Conservation (phyloP, 2,888 invertebrate species). For the Mycalesis mineus region DNA sequence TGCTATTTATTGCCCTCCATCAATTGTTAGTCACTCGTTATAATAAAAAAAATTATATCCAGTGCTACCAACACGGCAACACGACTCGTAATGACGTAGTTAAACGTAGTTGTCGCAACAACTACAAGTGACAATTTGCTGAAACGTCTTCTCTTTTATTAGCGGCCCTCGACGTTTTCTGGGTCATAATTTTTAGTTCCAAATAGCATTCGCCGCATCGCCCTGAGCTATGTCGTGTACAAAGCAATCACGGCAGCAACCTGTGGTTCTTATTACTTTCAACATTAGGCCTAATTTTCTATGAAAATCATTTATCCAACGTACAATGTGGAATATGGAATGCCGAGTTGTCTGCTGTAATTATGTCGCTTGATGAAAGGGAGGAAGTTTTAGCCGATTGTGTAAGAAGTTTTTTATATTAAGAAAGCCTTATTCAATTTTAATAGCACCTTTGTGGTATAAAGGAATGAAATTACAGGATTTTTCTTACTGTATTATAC, state of each 20-base stretch:
- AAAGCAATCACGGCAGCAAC: conserved; percentile 28
- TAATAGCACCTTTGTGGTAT: conserved; percentile 8
- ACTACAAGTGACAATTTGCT: conserved; percentile 35
- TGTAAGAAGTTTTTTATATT: conserved; percentile 20
- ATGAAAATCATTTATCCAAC: background rate
- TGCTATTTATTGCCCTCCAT: too few relatives aligned
- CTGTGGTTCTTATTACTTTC: conserved; percentile 4
- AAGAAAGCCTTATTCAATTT: conserved; percentile 28
- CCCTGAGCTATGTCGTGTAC: conserved; percentile 38
- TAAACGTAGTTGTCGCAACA: conserved; percentile 24
- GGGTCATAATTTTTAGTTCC: conserved; percentile 46
- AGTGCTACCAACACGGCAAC: conserved; percentile 1
- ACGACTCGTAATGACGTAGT: conserved; percentile 17
- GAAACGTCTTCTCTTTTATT: conserved; percentile 47
- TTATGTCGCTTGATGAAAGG: conserved; percentile 24
- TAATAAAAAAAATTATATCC: background rate
- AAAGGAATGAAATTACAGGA: background rate
- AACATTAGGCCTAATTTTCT: conserved; percentile 11
- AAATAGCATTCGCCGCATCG: conserved; percentile 47
- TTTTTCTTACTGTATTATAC: background rate
- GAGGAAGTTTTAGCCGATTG: conserved; percentile 12
- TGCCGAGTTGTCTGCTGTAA: conserved; percentile 23
- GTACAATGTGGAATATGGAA: conserved; percentile 17
- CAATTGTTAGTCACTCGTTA: too few relatives aligned
- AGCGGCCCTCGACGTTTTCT: conserved; percentile 42